These are phyloP conservation scores for Scopus umbretta DNA, from an alignment of 2,113 vertebrate species.

Conservation along the genomic window DNA sequence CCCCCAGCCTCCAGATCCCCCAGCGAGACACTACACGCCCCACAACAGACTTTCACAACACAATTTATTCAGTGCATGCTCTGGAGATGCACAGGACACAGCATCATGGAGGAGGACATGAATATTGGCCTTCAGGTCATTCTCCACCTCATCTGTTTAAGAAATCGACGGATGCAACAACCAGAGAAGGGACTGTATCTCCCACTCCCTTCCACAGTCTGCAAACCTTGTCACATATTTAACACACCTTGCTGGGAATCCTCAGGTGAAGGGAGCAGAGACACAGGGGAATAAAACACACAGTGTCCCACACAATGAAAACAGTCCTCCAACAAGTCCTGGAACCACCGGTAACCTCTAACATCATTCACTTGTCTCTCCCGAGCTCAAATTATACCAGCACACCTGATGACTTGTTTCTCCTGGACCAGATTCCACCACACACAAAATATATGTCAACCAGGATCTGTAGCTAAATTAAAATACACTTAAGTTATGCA, in stretches of 20 bases:
- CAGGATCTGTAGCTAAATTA: neutral
- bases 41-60: neutral
- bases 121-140: neutral
- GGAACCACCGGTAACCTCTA: neutral
- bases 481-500: neutral
- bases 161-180: neutral
- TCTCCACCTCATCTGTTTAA: neutral
- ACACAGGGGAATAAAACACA: neutral
- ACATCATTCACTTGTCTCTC: neutral
- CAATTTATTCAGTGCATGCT: conserved; percentile 56
- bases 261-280: neutral
- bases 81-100: neutral
- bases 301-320: neutral
- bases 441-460: neutral
- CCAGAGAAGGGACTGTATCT: neutral
- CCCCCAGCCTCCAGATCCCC: neutral
- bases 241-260: neutral
- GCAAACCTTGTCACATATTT: neutral
- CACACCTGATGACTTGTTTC: fast-evolving
- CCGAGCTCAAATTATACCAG: neutral
- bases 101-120: neutral
- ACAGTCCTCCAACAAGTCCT: neutral
- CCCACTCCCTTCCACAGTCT: neutral
- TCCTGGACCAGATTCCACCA: neutral
- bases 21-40: neutral